Evolutionary conservation across 2,888 invertebrate species (phyloP), one percentile per base, ranked within the genome.

Genomic region (Calameuta idolon): DNA sequence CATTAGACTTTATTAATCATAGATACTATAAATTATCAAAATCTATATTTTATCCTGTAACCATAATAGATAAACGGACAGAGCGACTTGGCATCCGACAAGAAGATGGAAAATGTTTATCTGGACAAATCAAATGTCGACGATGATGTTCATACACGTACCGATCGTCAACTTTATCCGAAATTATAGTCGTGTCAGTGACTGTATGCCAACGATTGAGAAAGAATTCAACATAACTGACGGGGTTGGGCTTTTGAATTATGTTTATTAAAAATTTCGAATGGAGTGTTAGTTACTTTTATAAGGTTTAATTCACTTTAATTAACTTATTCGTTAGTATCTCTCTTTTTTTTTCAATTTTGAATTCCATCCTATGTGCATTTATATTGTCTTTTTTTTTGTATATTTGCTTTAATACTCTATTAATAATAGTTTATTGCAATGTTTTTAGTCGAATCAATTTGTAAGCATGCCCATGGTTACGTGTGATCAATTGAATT

Each of bases 101-200:
- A 89, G 75, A 91, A 91, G 77, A 86, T 88, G 23, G 90, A 91
- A 83, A 80, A 87, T 75, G 79, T 90, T 68, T 90, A 90, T 79
- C 83, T 90, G 81, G 89, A 90, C 79, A 89, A 86, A 69, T 80
- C 79, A 23, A 80, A 77, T 73, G 73, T 76, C 4, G 83, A 81
- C 40, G 90, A 90, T 35, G 91, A 91, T 69, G 33, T 77, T 4
- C 85, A 91, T 77, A 79, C 84, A 0, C 85, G 88, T 76, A 85
- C 55, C 69, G 85, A 89, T 84, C 87, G 89, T 12, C 87, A 83
- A 71, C 81, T 91, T 40, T 89, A 88, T 77, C 87, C 89, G 9
- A 87, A 83, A 71, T 23, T 79, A 31, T 79, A 74, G 68, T 71
- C 1, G 30, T 2, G 9, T 23, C 9, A 55, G 9, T 55, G 23